Base-by-base conservation (phyloP, 2,888 invertebrate species). In the Ectemnius continuus region DNA sequence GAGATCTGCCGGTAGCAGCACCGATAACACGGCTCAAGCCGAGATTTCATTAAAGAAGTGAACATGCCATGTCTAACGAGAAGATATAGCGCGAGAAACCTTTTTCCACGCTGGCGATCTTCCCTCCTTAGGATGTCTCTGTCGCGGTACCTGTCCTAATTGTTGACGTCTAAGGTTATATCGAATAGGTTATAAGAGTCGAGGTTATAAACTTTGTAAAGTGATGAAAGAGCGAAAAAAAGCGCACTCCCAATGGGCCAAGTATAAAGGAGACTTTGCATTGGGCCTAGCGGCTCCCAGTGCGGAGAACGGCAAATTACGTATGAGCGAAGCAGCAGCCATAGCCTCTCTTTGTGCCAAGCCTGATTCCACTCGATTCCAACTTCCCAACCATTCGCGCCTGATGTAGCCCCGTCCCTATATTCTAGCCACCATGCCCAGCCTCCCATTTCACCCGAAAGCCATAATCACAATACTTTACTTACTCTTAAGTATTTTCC, bases 101-200 rank as follows among this genome's bases (percentile, higher is more conserved):
- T 36, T 36, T 36, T 36, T 36, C 36, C 36, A 36, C 36, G 36
- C 36, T 36, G 36, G 36, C 36, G 4, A 36, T 11, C 2, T 23
- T 36, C 11, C 36, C 36, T 36, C 36, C 36, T 1, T 36, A 5
- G 36, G 6, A 36, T 8, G 8, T 36, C 36, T 36, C 3, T 11
- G 4, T 11, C 36, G 23, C 23, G 36, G 11, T 36, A 36, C 36
- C 36, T 11, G 11, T 36, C 36, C 11, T 36, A 78, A 76, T 78
- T 84, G 76, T 86, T 87, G 87, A 87, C 85, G 80, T 86, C 83
- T 82, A 82, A 88, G 88, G 88, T 87, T 88, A 87, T 87, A 85
- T 83, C 84, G 86, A 86, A 84, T 88, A 88, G 88, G 88, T 89
- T 89, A 89, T 88, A 85, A 78, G 70, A 78, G 82, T 86, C 28